phyloP scores from a whole-genome alignment of 2,888 invertebrate species.

The Girardia tigrina region DNA sequence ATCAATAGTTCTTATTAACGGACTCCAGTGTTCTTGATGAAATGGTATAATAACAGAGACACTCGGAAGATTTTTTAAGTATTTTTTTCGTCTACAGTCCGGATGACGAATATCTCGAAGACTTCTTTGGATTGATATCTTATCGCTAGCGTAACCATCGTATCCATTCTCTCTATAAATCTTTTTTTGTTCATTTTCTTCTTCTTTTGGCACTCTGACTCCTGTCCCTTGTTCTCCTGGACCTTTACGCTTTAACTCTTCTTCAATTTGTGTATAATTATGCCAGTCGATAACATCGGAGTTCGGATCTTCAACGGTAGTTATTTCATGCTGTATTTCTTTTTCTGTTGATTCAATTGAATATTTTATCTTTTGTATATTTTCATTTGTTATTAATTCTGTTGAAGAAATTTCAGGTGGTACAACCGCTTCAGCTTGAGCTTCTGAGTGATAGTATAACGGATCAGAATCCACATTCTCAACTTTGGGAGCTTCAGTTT shows the following conservation, averaged over 20 bases:
- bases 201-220: constrained; percentile 55
- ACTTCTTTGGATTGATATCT: constrained; percentile 72
- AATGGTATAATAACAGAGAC: constrained; percentile 82
- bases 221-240: constrained; percentile 51
- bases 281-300: constrained; percentile 36
- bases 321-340: too few relatives aligned
- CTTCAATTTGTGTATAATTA: constrained; percentile 31
- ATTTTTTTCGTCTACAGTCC: constrained; percentile 59
- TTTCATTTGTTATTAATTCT: neutral
- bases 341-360: neutral
- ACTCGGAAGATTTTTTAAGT: constrained; percentile 61
- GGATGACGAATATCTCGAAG: constrained; percentile 55
- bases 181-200: constrained; percentile 56
- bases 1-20: constrained; percentile 64
- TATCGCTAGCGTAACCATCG: constrained; percentile 76
- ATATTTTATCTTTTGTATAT: neutral
- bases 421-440: too few relatives aligned
- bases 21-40: constrained; percentile 79
- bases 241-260: constrained; percentile 39
- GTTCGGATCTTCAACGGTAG: neutral
- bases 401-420: too few relatives aligned
- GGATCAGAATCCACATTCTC: too few relatives aligned
- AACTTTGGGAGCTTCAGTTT: too few relatives aligned
- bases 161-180: constrained; percentile 78
- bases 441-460: too few relatives aligned